Evolutionary conservation across 2,113 vertebrate species (phyloP), one percentile per base, ranked within the genome.

Genomic region (Anguilla japonica): DNA sequence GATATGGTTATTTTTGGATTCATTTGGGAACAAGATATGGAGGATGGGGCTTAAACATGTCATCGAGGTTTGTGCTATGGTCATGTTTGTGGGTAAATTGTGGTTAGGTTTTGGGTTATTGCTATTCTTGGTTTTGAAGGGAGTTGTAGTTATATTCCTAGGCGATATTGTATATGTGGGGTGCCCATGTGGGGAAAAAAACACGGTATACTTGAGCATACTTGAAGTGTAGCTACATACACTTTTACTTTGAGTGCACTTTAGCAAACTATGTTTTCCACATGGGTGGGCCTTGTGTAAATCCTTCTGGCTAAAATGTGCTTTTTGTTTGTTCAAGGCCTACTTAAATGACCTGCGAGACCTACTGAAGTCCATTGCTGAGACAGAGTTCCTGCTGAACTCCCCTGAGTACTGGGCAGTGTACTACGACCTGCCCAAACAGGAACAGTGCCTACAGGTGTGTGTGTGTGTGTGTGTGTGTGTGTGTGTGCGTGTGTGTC

Each of bases 361-460:
- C 8, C 92, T 98, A 88, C 94, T 96, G 84, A 96, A 97, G 90
- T 95, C 94, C 18, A 95, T 99, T 90, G 96, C 97, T 14, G 97
- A 97, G 93, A 95, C 97, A 29, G 97, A 98, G 92, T 96, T 96
- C 88, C 94, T 95, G 90, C 95, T 99, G 91, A 97, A 96, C 93
- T 97, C 97, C 89, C 96, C 97, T 14, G 96, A 96, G 87, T 97
- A 97, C 91, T 95, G 95, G 95, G 96, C 95, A 46, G 95, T 96
- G 40, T 98, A 89, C 92, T 97, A 98, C 89, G 96, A 99, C 90
- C 95, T 98, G 89, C 95, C 95, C 87, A 97, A 97, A 91, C 97
- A 99, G 89, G 97, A 99, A 84, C 95, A 95, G 46, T 97, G 96
- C 93, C 95, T 99, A 87, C 97, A 97, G 98, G 98, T 99, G 56